Conservation (phyloP, 2,113 vertebrate species). For the Meleagris gallopavo region DNA sequence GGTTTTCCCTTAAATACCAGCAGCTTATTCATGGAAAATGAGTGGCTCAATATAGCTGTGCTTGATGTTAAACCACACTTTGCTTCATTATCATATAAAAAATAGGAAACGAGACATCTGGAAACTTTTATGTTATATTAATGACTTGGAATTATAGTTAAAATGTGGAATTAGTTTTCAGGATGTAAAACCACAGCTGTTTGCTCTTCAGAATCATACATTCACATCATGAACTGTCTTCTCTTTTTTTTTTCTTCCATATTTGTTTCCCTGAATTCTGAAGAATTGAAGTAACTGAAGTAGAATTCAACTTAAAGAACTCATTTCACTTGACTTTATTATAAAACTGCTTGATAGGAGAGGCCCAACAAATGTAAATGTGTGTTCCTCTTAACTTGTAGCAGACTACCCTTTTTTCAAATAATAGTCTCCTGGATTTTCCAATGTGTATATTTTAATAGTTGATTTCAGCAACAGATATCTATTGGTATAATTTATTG, state of each 20-base stretch:
- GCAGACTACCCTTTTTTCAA: neutral
- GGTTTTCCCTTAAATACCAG: neutral
- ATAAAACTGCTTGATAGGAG: neutral
- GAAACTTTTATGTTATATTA: neutral
- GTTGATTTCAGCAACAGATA: neutral
- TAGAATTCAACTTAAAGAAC: neutral
- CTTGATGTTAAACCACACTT: neutral
- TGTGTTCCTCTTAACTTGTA: neutral
- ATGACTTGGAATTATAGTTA: neutral
- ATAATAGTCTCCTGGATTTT: neutral
- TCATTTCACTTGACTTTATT: neutral
- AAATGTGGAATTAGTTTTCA: neutral
- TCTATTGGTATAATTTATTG: neutral
- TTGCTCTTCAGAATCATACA: neutral
- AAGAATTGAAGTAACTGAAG: neutral
- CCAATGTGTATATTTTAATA: rapidly evolving
- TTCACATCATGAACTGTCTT: neutral
- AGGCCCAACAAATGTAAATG: neutral
- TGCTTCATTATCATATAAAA: neutral
- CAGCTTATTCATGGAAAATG: neutral
- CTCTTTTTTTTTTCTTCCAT: too few relatives aligned
- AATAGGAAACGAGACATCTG: neutral
- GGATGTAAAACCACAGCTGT: conserved; percentile 1
- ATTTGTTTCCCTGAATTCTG: neutral
- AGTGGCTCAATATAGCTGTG: neutral